Conservation (phyloP, 2,888 invertebrate genomes). For the Saturnia pavonia region DNA sequence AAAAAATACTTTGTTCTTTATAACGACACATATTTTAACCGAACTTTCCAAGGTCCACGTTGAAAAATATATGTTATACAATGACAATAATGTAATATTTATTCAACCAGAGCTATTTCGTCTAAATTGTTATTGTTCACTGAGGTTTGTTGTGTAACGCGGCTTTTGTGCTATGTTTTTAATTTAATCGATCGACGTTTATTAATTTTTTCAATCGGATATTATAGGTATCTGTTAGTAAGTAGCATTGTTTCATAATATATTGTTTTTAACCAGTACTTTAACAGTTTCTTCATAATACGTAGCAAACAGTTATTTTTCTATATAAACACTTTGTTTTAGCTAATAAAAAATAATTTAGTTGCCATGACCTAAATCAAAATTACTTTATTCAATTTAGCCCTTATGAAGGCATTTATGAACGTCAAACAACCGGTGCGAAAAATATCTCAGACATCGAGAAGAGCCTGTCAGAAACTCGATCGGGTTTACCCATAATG, state of each 20-base stretch:
- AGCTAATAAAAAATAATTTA: too few relatives aligned
- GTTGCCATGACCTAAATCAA: too few relatives aligned
- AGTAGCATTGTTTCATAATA: background rate
- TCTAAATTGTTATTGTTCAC: background rate
- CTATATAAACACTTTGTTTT: too few relatives aligned
- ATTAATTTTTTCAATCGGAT: background rate
- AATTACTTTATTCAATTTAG: too few relatives aligned
- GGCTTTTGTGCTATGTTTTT: background rate
- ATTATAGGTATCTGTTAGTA: background rate
- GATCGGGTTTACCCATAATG: too few relatives aligned
- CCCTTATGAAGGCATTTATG: too few relatives aligned
- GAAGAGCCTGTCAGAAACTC: too few relatives aligned
- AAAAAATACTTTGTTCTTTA: too few relatives aligned
- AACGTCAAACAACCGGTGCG: too few relatives aligned
- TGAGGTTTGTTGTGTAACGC: background rate
- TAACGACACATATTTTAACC: background rate
- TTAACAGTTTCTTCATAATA: background rate
- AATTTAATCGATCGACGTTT: background rate
- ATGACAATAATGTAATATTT: background rate
- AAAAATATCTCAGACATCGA: too few relatives aligned
- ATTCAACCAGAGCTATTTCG: background rate
- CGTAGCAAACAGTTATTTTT: too few relatives aligned
- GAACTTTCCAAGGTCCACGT: background rate
- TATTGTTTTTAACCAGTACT: background rate
- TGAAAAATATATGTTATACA: background rate